Base-by-base conservation (phyloP, 1,140 invertebrate species). In the Anoplolepis gracilipes region DNA sequence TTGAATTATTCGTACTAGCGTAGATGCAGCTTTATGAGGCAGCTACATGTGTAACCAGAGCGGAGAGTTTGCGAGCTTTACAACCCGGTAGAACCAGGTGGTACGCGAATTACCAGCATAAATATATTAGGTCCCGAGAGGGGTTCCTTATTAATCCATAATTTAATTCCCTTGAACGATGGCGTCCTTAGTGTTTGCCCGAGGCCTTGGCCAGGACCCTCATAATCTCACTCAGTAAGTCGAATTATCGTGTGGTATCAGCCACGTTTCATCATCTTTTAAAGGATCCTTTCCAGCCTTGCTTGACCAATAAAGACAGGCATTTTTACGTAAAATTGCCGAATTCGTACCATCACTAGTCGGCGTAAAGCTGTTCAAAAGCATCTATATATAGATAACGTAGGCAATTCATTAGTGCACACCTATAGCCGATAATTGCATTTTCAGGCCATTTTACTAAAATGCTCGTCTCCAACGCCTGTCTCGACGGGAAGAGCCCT, bases 341-440 rank as follows among this genome's bases (percentile, higher is more conserved):
- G 78, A 82, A 82, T 82, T 33, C 19, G 33, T 33, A 49, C 11
- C 65, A 36, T 22, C 65, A 36, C 30, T 36, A n/a, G 30, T 5
- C 30, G 8, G 73, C 55, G 4, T 49, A 22, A 39, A 30, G 57
- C 1, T 39, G 33, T 57, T 62, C 49, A 39, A 28, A 82, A 61
- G 78, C 42, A 79, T 81, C 81, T 87, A 62, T 82, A 62, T 82
- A 86, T 89, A 92, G 91, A 93, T 93, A 93, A 93, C 91, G 91
- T 89, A 79, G 87, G 90, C 93, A 92, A 94, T 94, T 94, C 93
- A 94, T 94, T 94, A 93, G 82, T 90, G 90, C 88, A 91, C 93
- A 94, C 92, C 93, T 94, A 94, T 93, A 94, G 93, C 90, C 92
- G 93, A 94, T 94, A 94, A 94, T 94, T 94, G 92, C 92, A 94